Percentiles rank a stretch among this genome's conserved stretches.
Evolutionary conservation across 2,113 vertebrate species (phyloP).

Genomic region (Grammomys surdaster): DNA sequence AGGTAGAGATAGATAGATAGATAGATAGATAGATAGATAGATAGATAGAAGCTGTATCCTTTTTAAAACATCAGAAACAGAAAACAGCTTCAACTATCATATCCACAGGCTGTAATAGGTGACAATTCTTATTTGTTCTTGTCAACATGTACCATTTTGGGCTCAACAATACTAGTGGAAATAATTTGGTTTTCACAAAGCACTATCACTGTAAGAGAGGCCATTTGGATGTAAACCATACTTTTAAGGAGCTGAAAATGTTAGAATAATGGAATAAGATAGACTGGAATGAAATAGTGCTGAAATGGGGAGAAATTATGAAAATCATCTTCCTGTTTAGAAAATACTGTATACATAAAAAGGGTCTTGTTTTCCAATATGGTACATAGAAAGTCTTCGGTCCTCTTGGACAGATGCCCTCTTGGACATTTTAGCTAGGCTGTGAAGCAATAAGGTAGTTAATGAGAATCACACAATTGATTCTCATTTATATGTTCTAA

Average conservation of each 20-base stretch:
- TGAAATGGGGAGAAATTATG: conserved; percentile 20
- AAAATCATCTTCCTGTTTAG: conserved; percentile 35
- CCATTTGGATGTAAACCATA: background rate
- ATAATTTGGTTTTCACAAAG: conserved; percentile 15
- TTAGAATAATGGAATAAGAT: conserved; percentile 6
- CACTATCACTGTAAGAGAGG: background rate
- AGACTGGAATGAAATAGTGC: background rate
- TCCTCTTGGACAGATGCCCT: conserved; percentile 63
- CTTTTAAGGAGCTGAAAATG: background rate
- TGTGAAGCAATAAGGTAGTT: conserved; percentile 70
- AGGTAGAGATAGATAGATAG: background rate
- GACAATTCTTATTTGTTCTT: background rate
- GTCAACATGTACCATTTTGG: background rate
- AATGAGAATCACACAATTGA: no score
- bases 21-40: background rate
- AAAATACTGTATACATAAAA: conserved; percentile 2
- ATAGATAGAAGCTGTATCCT: background rate
- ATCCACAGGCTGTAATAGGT: background rate
- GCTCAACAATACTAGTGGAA: background rate
- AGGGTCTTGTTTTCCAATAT: conserved; percentile 31
- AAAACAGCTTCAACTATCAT: background rate
- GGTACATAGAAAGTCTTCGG: conserved; percentile 47
- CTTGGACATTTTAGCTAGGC: conserved; percentile 68
- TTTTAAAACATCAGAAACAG: background rate
- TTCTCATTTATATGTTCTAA: conserved; percentile 72